Conservation (phyloP, 2,888 invertebrate genomes). For the Idaea aversata region DNA sequence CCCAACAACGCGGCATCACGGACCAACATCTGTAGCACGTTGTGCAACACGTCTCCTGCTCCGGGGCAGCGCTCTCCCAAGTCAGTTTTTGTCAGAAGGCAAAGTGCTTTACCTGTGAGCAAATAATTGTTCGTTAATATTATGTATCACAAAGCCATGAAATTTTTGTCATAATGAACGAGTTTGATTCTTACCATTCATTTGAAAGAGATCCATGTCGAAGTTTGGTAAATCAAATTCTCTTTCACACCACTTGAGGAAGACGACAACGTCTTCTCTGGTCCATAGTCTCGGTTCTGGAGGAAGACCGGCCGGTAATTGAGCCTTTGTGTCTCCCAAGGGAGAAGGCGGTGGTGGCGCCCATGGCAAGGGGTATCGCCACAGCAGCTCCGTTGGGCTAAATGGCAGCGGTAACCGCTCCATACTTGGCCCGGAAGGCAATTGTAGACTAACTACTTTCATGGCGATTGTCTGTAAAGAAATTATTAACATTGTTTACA, state of each 20-base stretch:
- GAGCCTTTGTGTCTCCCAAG: conserved; percentile 91
- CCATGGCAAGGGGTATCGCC: conserved; percentile 92
- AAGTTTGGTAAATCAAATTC: conserved; percentile 95
- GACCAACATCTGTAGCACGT: conserved; percentile 93
- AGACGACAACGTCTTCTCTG: conserved; percentile 92
- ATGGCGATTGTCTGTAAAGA: conserved; percentile 73
- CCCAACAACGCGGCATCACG: conserved; percentile 89
- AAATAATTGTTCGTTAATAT: neutral
- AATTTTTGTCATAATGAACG: neutral
- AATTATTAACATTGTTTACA: conserved; percentile 6
- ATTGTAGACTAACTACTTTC: conserved; percentile 85
- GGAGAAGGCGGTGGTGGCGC: conserved; percentile 85
- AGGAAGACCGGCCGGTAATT: conserved; percentile 90
- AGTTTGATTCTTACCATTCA: conserved; percentile 87
- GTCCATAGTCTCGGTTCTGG: conserved; percentile 95
- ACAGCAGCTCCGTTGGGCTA: conserved; percentile 90
- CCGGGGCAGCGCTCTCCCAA: conserved; percentile 95
- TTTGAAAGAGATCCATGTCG: conserved; percentile 96
- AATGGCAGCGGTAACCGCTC: conserved; percentile 90
- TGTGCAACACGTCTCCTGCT: conserved; percentile 96
- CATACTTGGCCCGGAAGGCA: conserved; percentile 86
- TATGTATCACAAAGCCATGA: neutral
- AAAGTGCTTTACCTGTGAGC: conserved; percentile 90
- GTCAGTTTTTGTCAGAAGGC: conserved; percentile 93
- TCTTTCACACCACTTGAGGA: conserved; percentile 94